phyloP scores from a whole-genome alignment of 2,113 vertebrate species.

The Pelodiscus sinensis region DNA sequence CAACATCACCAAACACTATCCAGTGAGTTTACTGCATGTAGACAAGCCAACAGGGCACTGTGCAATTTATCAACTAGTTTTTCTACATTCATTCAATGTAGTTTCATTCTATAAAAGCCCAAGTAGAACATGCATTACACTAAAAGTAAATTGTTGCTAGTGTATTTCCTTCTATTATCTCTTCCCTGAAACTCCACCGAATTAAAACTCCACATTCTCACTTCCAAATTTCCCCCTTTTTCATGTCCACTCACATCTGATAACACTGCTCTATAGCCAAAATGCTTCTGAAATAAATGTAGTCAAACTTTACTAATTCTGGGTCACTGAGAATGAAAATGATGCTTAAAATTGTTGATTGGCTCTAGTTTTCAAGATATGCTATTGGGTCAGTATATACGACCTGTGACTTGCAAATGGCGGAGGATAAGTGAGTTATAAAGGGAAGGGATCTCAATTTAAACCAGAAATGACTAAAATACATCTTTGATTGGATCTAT shows the following conservation, averaged over 20 bases:
- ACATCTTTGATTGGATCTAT: no score
- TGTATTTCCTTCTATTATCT: not conserved
- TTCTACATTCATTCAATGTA: not conserved
- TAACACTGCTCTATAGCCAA: no score
- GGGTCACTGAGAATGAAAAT: no score
- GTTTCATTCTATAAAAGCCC: not conserved
- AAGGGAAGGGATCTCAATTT: no score
- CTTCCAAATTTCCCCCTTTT: constrained; percentile 1
- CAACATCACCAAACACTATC: constrained; percentile 3
- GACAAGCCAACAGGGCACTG: not conserved
- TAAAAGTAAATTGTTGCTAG: not conserved
- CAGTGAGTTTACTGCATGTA: not conserved
- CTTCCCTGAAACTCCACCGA: not conserved
- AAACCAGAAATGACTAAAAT: no score
- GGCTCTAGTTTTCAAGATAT: no score
- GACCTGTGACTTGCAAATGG: no score
- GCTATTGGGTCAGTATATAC: no score
- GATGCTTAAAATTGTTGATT: no score
- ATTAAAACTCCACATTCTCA: constrained; percentile 27
- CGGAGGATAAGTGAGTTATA: no score
- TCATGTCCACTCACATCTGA: not conserved
- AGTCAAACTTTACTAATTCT: no score
- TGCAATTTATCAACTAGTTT: not conserved
- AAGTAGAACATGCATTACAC: not conserved
- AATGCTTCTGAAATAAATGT: no score